These are phyloP conservation scores for Octopus bimaculoides DNA, from an alignment of 1,140 invertebrate species.

Conservation along the genomic window DNA sequence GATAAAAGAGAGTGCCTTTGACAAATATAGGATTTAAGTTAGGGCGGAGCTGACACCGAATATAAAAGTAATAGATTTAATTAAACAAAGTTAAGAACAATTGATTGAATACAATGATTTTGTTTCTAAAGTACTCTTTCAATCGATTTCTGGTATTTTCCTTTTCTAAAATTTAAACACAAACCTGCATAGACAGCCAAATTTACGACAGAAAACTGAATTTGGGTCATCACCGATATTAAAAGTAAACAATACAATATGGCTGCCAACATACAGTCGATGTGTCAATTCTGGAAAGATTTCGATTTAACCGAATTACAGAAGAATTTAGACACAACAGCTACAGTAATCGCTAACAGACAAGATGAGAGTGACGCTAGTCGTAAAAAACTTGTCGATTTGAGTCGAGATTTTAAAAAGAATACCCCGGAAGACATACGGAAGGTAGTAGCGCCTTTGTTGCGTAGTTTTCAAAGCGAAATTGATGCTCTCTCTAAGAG, in stretches of 20 bases:
- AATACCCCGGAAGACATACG: slow-evolving; percentile 61
- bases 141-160: too few relatives aligned
- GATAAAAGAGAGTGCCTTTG: too few relatives aligned
- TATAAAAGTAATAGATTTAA: too few relatives aligned
- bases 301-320: slow-evolving; percentile 60
- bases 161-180: too few relatives aligned
- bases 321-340: slow-evolving; percentile 61
- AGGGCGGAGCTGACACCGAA: too few relatives aligned
- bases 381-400: slow-evolving; percentile 60
- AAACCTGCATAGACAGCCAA: too few relatives aligned
- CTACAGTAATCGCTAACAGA: slow-evolving; percentile 60
- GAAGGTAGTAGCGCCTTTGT: slow-evolving; percentile 60
- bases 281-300: slow-evolving; percentile 60
- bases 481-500: slow-evolving; percentile 62
- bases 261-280: slow-evolving; percentile 60
- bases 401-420: slow-evolving; percentile 62
- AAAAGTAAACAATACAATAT: slow-evolving; percentile 48
- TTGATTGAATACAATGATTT: too few relatives aligned
- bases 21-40: too few relatives aligned
- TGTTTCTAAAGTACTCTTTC: too few relatives aligned
- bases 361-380: slow-evolving; percentile 63
- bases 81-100: too few relatives aligned
- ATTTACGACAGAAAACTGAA: too few relatives aligned
- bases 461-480: slow-evolving; percentile 63
- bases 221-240: neutral